These are phyloP conservation scores for Helarctos malayanus DNA, from an alignment of 2,797 vertebrate genomes.

Conservation along the genomic window DNA sequence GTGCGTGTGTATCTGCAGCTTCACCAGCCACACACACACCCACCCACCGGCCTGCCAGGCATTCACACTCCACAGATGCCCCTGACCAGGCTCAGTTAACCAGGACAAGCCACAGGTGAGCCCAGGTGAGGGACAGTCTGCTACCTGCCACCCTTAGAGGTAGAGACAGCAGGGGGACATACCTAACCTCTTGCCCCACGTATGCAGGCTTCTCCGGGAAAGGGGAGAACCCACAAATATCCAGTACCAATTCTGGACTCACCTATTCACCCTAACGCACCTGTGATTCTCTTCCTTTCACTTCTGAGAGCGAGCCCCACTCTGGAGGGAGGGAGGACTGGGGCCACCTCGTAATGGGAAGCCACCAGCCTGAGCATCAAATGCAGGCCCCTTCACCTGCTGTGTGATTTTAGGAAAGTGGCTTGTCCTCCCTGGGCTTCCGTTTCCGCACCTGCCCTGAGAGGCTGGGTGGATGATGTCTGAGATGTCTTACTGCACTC, in stretches of 20 bases:
- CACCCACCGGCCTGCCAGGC: rapidly evolving
- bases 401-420: not conserved
- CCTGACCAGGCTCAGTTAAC: not conserved
- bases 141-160: not conserved
- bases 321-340: not conserved
- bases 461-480: not conserved
- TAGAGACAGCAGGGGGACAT: not conserved
- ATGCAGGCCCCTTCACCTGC: too few relatives aligned
- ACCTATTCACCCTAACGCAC: not conserved
- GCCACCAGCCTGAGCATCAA: not conserved
- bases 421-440: not conserved
- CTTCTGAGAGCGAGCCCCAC: not conserved
- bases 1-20: not conserved
- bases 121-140: not conserved
- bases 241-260: rapidly evolving
- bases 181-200: not conserved
- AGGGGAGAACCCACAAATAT: not conserved
- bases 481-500: not conserved
- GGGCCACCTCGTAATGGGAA: not conserved
- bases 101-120: constrained; percentile 63
- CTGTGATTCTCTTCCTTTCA: too few relatives aligned
- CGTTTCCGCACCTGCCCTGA: not conserved
- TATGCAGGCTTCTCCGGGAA: rapidly evolving
- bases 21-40: not conserved
- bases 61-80: not conserved